Base-by-base conservation (phyloP, 2,888 invertebrate species). In the Nycteola revayana region DNA sequence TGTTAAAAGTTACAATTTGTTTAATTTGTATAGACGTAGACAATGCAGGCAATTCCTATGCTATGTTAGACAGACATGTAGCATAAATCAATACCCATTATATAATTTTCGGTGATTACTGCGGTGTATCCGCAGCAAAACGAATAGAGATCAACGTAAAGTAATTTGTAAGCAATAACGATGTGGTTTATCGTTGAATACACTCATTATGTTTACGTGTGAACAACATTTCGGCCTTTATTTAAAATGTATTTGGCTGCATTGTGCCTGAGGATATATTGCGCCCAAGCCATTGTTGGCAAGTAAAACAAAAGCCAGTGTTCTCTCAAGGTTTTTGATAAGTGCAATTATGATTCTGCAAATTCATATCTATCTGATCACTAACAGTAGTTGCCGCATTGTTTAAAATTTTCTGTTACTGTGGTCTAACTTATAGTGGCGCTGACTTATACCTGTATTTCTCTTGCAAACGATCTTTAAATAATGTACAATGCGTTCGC, bases 301-400 rank as follows among this genome's bases (percentile, higher is more conserved):
- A 41, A 49, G 42, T 42, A 41, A 62, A 66, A 72, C 75, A 76
- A 75, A 73, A 70, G 67, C 55, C 51, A 47, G 34, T 45, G 58
- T 70, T 69, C 65, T 67, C 69, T 45, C 63, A 65, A 72, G 75
- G 70, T 61, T 54, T 55, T 51, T 60, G 67, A 68, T 69, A 67
- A 57, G 49, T 57, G 65, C 60, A 68, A 70, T 72, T 70, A 66
- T 66, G 59, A 64, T 62, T 66, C 56, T 55, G 60, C 57, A 63
- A 59, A 63, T 48, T 54, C 52, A 60, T 51, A 53, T 63, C 60
- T 68, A 73, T 70, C 71, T 63, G 70, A 71, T 71, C 44, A 32
- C 40, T 51, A 50, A 57, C 51, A 42, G 33, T 33, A 36, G 29
- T 46, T 41, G 26, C 35, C 28, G 32, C 46, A 55, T 55, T 55